Percentiles rank a stretch among this genome's conserved stretches.
phyloP scores from a whole-genome alignment of 2,797 vertebrate genomes.

The Micromesistius poutassou region DNA sequence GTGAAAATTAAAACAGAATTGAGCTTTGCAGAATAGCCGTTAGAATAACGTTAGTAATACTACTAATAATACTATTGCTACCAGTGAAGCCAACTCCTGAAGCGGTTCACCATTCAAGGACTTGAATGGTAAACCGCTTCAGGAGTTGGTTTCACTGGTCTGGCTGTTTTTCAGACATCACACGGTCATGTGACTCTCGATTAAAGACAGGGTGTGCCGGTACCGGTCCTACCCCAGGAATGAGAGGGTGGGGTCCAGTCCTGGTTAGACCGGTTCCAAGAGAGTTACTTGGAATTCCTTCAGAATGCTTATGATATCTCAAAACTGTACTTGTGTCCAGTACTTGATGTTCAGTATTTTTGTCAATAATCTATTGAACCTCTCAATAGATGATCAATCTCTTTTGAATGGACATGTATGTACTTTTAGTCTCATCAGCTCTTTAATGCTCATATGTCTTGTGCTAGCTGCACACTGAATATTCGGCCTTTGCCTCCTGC shows the following conservation, averaged over 20 bases:
- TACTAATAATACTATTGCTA: background rate
- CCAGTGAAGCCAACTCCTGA: background rate
- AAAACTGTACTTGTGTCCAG: background rate
- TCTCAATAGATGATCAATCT: background rate
- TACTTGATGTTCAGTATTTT: background rate
- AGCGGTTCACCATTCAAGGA: too few species aligned
- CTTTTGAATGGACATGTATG: background rate
- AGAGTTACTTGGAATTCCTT: background rate
- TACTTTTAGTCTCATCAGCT: background rate
- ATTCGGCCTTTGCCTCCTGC: slow-evolving; percentile 13
- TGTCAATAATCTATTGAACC: background rate
- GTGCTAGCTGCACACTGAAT: slow-evolving; percentile 3
- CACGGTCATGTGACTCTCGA: background rate
- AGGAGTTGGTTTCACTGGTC: too few species aligned
- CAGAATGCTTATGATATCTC: background rate
- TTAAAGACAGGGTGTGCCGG: background rate
- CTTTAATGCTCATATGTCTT: background rate
- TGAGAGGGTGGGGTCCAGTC: background rate
- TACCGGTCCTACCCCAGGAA: background rate
- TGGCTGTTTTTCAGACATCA: background rate
- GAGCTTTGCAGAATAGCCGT: too few species aligned
- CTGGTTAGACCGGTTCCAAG: background rate
- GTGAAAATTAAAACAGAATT: too few species aligned
- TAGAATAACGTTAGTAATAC: too few species aligned
- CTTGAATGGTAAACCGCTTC: too few species aligned